Conservation (phyloP, 2,797 vertebrate genomes). For the Rhyacichthys aspro region DNA sequence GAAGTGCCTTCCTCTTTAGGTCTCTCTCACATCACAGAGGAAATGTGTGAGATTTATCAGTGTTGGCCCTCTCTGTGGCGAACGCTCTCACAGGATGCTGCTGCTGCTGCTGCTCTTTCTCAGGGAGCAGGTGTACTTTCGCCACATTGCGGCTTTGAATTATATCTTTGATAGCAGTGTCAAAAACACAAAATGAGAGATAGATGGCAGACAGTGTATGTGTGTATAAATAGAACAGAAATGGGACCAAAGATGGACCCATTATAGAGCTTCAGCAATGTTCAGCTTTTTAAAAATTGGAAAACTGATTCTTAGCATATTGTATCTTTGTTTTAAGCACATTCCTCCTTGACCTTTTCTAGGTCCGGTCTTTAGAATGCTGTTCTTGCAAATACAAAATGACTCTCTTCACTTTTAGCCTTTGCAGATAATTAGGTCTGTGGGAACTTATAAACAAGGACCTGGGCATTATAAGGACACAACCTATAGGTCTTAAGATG, state of each 20-base stretch:
- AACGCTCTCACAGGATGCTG: constrained; percentile 2
- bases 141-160: constrained; percentile 53
- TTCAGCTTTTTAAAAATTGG: constrained; percentile 29
- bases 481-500: constrained; percentile 1
- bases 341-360: constrained; percentile 66
- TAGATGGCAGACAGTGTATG: constrained; percentile 33
- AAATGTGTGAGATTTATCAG: constrained; percentile 84
- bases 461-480: constrained; percentile 3
- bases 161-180: constrained; percentile 69
- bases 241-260: constrained; percentile 1
- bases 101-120: not conserved
- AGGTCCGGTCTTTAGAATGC: constrained; percentile 39
- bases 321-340: constrained; percentile 17
- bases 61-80: constrained; percentile 59
- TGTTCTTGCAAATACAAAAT: constrained; percentile 51
- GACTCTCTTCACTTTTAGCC: constrained; percentile 53
- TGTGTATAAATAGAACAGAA: constrained; percentile 30
- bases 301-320: constrained; percentile 42
- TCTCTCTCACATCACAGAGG: constrained; percentile 76
- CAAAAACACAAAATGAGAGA: constrained; percentile 65
- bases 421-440: constrained; percentile 62
- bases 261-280: not conserved
- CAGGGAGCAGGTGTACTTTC: constrained; percentile 71
- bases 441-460: constrained; percentile 31
- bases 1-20: constrained; percentile 79